Evolutionary conservation across 2,797 vertebrate species (phyloP).

Genomic region (Megalops cyprinoides): DNA sequence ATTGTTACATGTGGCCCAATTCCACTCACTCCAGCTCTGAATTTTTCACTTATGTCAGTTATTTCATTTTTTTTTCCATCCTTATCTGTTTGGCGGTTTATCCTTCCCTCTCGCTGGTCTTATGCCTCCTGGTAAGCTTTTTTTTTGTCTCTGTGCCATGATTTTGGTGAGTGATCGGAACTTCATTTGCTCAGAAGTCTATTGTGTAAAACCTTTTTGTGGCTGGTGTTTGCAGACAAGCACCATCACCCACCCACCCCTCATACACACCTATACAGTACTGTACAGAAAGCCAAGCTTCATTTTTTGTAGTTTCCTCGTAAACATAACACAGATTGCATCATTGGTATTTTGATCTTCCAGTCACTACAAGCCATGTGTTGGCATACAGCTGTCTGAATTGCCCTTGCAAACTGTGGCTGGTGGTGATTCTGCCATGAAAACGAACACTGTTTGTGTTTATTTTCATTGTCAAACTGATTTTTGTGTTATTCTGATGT

Average conservation of each 20-base stretch:
- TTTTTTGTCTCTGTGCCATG: neutral
- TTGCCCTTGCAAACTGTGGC: neutral
- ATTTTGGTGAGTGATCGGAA: neutral
- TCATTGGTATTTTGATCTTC: too few species aligned
- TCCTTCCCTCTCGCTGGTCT: neutral
- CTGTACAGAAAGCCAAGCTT: neutral
- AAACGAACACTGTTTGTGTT: neutral
- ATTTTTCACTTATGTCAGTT: slow-evolving; percentile 15
- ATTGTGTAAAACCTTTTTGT: neutral
- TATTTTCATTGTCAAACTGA: neutral
- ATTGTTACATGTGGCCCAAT: slow-evolving; percentile 20
- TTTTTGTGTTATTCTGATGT: neutral
- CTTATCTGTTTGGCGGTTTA: slow-evolving; percentile 12
- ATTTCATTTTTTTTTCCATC: neutral
- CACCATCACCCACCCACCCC: too few species aligned
- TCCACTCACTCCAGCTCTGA: neutral
- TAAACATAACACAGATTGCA: too few species aligned
- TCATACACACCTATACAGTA: too few species aligned
- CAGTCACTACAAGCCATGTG: neutral
- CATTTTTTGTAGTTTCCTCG: neutral
- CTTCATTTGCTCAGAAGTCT: neutral
- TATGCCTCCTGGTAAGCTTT: neutral
- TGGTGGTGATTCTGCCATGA: neutral
- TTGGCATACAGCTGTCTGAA: neutral
- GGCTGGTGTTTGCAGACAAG: neutral